Evolutionary conservation across 1,140 invertebrate genomes (phyloP), one percentile per base, ranked within the genome.

Genomic region (Macrotrachela quadricornifera): DNA sequence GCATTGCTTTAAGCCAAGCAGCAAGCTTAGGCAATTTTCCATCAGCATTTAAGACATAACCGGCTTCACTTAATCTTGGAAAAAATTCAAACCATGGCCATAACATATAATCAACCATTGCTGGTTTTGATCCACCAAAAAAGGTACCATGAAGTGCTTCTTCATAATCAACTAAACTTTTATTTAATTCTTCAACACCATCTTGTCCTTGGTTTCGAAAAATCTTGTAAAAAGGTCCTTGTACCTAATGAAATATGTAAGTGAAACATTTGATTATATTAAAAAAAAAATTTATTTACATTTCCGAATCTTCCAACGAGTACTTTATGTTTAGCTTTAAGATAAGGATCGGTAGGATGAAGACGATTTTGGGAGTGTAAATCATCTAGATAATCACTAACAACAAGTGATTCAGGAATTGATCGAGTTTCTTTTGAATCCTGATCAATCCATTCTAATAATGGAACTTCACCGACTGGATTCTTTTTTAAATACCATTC

Each of bases 61-160:
- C 44, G 37, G n/a, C 13, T 21, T 46, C 8, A 39, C 38, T 46
- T 46, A 53, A 53, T 47, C 15, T 47, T 30, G 46, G 44, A 3
- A 75, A 63, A 57, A 81, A 74, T 64, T 87, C 83, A 59, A 80
- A 79, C 81, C 81, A 85, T 2, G 83, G 83, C 83, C 83, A 86
- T 53, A 85, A 80, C 81, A 85, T 84, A 52, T 82, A 80, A 64
- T 86, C 83, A n/a, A 80, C 52, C 30, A 47, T 43, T 1, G 51
- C 45, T 18, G 51, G 51, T 42, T 47, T 46, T 43, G 38, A 36
- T 12, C 51, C 51, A 37, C 51, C 51, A 15, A 39, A 21, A 16
- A 43, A 53, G 18, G 39, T 43, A 10, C 40, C 36, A 10, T 46
- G n/a, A 1, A 61, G 41, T 44, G 57, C 58, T 2, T 56, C 44